Evolutionary conservation across 2,113 vertebrate genomes (phyloP).

Genomic region (Pao palembangensis): DNA sequence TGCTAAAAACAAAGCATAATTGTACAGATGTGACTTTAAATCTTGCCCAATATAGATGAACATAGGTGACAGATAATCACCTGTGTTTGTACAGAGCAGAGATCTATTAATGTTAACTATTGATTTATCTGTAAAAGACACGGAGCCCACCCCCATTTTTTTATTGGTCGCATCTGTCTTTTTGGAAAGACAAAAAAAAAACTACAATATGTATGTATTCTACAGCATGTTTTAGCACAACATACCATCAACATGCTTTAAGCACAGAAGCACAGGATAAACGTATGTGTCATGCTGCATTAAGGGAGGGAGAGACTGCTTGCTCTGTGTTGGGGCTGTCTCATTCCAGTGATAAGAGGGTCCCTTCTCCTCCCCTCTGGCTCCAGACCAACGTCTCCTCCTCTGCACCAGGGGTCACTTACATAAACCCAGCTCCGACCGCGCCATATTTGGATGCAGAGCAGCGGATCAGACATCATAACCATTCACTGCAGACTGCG

Average conservation of each 20-base stretch:
- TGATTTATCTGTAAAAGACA: neutral
- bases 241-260: neutral
- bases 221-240: neutral
- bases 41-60: neutral
- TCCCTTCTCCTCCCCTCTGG: slow-evolving; percentile 33
- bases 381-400: slow-evolving; percentile 54
- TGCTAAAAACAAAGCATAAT: neutral
- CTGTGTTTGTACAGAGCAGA: neutral
- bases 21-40: neutral
- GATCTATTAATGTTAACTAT: neutral
- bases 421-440: slow-evolving; percentile 43
- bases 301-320: neutral
- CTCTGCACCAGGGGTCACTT: slow-evolving; percentile 50
- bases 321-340: slow-evolving; percentile 7
- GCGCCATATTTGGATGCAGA: slow-evolving; percentile 43
- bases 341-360: slow-evolving; percentile 24
- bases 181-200: neutral
- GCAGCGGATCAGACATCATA: slow-evolving; percentile 26
- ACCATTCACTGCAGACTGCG: slow-evolving; percentile 14
- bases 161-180: neutral
- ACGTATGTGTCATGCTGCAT: neutral
- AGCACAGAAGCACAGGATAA: neutral
- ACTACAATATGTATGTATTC: neutral
- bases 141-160: neutral
- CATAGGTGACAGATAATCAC: no score